phyloP scores from a whole-genome alignment of 2,888 invertebrate genomes.

The Anagyrus pseudococci region DNA sequence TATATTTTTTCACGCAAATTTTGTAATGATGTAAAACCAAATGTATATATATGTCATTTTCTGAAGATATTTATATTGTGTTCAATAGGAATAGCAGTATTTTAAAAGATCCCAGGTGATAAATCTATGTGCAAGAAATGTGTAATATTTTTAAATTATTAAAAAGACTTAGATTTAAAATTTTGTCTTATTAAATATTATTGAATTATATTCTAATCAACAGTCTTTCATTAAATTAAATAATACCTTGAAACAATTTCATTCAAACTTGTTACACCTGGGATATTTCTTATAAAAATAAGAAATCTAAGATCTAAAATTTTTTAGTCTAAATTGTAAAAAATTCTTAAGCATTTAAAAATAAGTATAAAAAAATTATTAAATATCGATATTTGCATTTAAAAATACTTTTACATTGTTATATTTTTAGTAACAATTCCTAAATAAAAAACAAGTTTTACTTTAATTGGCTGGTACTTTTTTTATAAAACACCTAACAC shows the following conservation, averaged over 20 bases:
- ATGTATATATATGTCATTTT: neutral
- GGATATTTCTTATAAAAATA: neutral
- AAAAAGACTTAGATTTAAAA: neutral
- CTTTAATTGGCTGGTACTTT: neutral
- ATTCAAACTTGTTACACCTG: neutral
- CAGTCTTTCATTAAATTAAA: neutral
- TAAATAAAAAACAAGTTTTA: slow-evolving; percentile 17
- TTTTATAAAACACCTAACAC: neutral
- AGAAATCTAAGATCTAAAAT: neutral
- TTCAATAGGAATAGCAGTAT: no score
- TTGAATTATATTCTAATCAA: neutral
- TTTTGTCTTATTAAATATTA: slow-evolving; percentile 1
- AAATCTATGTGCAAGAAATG: no score
- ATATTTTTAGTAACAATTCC: slow-evolving; percentile 17
- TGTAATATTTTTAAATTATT: no score
- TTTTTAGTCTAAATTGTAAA: neutral
- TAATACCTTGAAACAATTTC: neutral
- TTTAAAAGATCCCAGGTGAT: no score
- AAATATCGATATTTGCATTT: slow-evolving; percentile 11
- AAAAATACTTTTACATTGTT: slow-evolving; percentile 17
- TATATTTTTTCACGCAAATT: neutral
- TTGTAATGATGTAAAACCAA: neutral
- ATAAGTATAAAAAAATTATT: no score
- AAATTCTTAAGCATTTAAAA: neutral
- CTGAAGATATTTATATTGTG: no score